These are phyloP conservation scores for Myripristis jacobus DNA, from an alignment of 2,797 vertebrate species.

Conservation along the genomic window DNA sequence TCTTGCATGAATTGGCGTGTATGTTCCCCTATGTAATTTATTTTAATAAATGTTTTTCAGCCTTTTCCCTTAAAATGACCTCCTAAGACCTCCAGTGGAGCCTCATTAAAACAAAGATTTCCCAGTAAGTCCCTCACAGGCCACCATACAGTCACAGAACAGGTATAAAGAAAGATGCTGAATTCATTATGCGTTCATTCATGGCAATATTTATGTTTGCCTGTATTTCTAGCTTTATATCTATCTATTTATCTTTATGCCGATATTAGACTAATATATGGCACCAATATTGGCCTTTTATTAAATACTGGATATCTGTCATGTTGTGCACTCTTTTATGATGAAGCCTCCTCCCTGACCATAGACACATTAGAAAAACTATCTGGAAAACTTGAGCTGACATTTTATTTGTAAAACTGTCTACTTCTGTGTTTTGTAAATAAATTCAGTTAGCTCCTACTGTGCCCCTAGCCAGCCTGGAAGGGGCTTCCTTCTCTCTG, in stretches of 20 bases:
- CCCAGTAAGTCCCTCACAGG: constrained; percentile 17
- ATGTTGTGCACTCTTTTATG: no score
- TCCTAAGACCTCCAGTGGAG: not conserved
- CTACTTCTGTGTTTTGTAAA: no score
- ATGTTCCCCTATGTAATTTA: not conserved
- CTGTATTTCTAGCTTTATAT: constrained; percentile 8
- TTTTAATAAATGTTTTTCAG: constrained; percentile 3
- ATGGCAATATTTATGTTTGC: constrained; percentile 1
- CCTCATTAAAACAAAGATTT: constrained; percentile 13
- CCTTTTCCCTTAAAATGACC: constrained; percentile 8
- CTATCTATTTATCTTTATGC: not conserved
- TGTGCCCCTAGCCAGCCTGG: no score
- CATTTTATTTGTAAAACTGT: no score
- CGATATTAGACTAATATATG: no score
- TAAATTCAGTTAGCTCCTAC: no score
- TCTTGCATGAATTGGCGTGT: not conserved
- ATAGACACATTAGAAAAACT: no score
- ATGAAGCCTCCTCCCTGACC: no score
- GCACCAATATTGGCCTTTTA: no score
- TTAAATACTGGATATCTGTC: no score
- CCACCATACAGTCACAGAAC: not conserved
- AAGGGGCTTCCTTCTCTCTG: no score
- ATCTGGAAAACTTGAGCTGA: no score
- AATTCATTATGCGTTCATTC: not conserved
- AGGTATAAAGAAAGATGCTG: not conserved